Conservation (phyloP, 2,797 vertebrate genomes). For the Acanthiza pusilla region DNA sequence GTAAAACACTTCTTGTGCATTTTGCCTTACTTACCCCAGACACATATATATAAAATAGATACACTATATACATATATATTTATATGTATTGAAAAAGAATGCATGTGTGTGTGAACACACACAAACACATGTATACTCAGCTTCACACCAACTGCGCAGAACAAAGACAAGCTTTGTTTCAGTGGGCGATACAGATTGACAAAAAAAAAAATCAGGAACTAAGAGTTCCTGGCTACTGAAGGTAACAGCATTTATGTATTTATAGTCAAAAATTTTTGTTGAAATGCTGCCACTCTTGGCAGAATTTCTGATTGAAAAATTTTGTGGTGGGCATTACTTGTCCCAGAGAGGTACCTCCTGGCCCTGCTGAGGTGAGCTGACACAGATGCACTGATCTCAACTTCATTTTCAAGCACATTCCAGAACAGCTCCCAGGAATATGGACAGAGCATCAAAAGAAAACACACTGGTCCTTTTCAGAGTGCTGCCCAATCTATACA, state of each 20-base stretch:
- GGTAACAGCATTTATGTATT: not conserved
- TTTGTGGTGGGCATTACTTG: not conserved
- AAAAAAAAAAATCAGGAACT: not conserved
- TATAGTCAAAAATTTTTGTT: not conserved
- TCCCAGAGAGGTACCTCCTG: not conserved
- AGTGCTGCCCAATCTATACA: not conserved
- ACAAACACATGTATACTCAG: not conserved
- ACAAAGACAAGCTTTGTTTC: not conserved
- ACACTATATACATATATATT: not conserved
- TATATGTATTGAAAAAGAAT: not conserved
- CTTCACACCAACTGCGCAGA: not conserved
- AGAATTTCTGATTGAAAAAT: not conserved
- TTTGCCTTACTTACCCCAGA: not conserved
- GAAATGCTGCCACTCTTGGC: not conserved
- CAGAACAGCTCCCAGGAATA: not conserved
- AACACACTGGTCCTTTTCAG: not conserved
- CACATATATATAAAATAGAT: not conserved
- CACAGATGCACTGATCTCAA: not conserved
- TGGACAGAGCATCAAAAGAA: not conserved
- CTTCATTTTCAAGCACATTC: not conserved
- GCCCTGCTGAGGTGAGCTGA: not conserved
- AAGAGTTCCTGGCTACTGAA: not conserved
- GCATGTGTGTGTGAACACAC: not conserved
- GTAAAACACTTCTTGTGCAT: not conserved
- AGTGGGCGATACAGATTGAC: fast-evolving